These are phyloP conservation scores for Mustela lutreola DNA, from an alignment of 2,113 vertebrate genomes.

Conservation along the genomic window DNA sequence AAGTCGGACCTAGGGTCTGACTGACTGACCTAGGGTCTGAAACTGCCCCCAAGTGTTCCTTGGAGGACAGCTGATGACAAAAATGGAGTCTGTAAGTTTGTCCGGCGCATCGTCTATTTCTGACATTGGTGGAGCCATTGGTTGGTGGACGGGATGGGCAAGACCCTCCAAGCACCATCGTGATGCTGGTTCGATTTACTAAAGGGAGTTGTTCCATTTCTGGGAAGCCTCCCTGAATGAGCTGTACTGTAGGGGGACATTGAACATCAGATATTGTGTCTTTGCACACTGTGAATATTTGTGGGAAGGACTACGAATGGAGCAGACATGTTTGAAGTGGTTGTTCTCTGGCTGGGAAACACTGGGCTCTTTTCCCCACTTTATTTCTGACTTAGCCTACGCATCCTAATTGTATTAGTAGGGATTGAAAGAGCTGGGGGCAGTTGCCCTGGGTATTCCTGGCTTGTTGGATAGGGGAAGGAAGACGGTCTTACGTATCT, in stretches of 20 bases:
- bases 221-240: not conserved
- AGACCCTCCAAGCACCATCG: not conserved
- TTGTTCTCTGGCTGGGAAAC: conserved; percentile 17
- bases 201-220: not conserved
- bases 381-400: conserved; percentile 3
- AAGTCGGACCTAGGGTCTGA: too few relatives aligned
- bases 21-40: not conserved
- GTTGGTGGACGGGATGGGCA: not conserved
- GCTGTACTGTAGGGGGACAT: not conserved
- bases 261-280: not conserved
- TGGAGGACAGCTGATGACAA: not conserved
- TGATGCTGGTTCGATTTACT: not conserved
- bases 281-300: not conserved
- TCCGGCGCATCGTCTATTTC: not conserved
- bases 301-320: not conserved
- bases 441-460: conserved; percentile 10
- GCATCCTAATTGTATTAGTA: conserved; percentile 40
- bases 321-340: not conserved
- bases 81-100: not conserved
- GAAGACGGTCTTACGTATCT: conserved; percentile 53
- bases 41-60: not conserved
- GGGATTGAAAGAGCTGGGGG: conserved; percentile 5
- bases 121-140: not conserved
- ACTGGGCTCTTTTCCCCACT: not conserved
- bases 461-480: not conserved